Conservation (phyloP, 1,140 invertebrate genomes). For the Gyrodactylus bullatarudis region DNA sequence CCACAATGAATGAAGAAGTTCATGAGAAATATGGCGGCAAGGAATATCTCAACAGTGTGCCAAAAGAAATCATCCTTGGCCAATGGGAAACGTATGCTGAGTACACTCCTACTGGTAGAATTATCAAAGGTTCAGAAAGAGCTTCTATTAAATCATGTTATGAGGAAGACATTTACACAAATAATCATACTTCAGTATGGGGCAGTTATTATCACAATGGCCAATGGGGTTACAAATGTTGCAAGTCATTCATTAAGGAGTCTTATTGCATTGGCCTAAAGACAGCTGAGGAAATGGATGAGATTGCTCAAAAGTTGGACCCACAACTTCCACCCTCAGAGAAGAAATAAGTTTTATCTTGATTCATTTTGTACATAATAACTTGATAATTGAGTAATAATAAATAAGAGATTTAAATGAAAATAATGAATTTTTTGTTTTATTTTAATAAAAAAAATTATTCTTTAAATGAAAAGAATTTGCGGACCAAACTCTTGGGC, state of each 20-base stretch:
- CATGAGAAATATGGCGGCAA: conserved; percentile 39
- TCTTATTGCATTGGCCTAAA: conserved; percentile 31
- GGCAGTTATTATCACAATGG: conserved; percentile 70
- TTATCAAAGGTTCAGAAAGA: conserved; percentile 50
- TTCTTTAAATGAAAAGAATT: too few relatives aligned
- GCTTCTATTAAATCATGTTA: conserved; percentile 49
- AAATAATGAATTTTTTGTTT: too few relatives aligned
- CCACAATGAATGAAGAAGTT: conserved; percentile 3
- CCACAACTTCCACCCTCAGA: too few relatives aligned
- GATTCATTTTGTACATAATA: too few relatives aligned
- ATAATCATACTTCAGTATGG: conserved; percentile 72
- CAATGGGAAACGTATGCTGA: conserved; percentile 52
- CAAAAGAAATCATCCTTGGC: conserved; percentile 34
- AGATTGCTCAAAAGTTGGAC: background rate
- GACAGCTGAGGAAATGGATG: background rate
- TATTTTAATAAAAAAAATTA: too few relatives aligned
- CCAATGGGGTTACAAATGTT: conserved; percentile 78
- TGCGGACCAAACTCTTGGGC: too few relatives aligned
- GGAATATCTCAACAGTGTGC: conserved; percentile 51
- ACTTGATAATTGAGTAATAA: too few relatives aligned
- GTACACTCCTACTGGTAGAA: conserved; percentile 62
- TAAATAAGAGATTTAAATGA: too few relatives aligned
- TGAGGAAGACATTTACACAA: conserved; percentile 62
- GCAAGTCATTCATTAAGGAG: conserved; percentile 58
- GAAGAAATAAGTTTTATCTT: too few relatives aligned